phyloP scores from a whole-genome alignment of 2,113 vertebrate genomes.

The Onychorhynchus coronatus region DNA sequence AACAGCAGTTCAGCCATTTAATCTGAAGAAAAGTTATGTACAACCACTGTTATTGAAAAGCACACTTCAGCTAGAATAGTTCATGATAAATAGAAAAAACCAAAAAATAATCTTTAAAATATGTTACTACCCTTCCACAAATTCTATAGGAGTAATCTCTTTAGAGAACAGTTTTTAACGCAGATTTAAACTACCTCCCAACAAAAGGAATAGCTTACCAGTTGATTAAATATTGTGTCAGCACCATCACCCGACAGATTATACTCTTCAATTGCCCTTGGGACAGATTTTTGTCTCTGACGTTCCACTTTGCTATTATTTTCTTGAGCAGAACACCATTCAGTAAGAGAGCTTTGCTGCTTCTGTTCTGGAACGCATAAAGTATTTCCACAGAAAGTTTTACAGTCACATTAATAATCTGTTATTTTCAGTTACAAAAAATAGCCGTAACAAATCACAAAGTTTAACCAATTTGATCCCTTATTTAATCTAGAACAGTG shows the following conservation, averaged over 20 bases:
- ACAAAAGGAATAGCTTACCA: conserved; percentile 68
- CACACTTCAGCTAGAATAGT: background rate
- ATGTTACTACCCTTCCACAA: background rate
- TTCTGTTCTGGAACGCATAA: conserved; percentile 77
- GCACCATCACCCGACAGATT: conserved; percentile 70
- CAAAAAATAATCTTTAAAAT: background rate
- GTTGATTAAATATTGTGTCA: conserved; percentile 75
- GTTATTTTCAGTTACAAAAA: background rate
- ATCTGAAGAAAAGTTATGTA: background rate
- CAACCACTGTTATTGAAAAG: background rate
- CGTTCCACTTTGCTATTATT: conserved; percentile 51
- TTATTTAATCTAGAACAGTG: background rate
- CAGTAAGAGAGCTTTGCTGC: conserved; percentile 79
- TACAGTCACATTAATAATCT: background rate
- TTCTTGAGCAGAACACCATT: conserved; percentile 83
- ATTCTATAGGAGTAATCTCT: background rate
- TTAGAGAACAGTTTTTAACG: background rate
- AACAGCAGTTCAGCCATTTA: background rate
- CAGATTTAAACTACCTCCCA: background rate
- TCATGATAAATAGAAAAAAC: background rate
- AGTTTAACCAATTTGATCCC: background rate
- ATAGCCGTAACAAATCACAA: rapidly evolving
- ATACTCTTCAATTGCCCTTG: conserved; percentile 66
- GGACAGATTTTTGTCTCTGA: conserved; percentile 61
- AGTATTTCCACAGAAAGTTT: background rate